Base-by-base conservation (phyloP, 2,888 invertebrate genomes). In the Eurytoma adleriae region DNA sequence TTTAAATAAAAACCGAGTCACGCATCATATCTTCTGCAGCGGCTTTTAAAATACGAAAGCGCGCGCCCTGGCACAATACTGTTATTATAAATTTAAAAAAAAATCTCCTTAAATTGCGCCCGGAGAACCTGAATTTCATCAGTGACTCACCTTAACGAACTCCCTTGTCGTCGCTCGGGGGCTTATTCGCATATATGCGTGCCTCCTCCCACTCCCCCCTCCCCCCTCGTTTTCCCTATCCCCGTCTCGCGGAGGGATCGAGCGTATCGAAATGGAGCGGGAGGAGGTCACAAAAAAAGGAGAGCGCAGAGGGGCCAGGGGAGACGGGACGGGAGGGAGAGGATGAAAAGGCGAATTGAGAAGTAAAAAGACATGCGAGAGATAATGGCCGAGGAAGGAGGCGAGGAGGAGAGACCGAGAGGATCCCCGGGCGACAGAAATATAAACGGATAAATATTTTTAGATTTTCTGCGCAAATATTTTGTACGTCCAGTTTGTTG, bases 81-180 rank as follows among this genome's bases (percentile, higher is more conserved):
- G 54, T 54, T 61, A 61, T 61, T 61, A 61, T 61, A 61, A 61
- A 61, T 24, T 54, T 54, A 13, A 16, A 67, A 66, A 64, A 56
- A 18, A 30, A 16, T n/a, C 27, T 48, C 30, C 13, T 68, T 57
- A 30, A 48, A 68, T 50, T 48, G 62, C 20, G 14, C 12, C 27
- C 14, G 18, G 62, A 66, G 18, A 64, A 62, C 54, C 68, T 30
- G 61, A 78, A 72, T 78, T 78, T 73, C 52, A 73, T 52, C 30
- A 56, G 59, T 73, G 72, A 73, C 50, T 79, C 80, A 79, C 80
- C 82, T 83, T 83, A 82, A 83, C 82, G 78, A 83, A 82, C 73
- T 77, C 82, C 57, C 79, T 79, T 80, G 82, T 81, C 81, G 80
- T 83, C 80, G 83, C 83, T 82, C 71, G 73, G 74, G 83, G 83